Percentiles rank a stretch among this genome's conserved stretches.
These are phyloP conservation scores for Gallinago stenura DNA, from an alignment of 2,797 vertebrate species.

Conservation along the genomic window DNA sequence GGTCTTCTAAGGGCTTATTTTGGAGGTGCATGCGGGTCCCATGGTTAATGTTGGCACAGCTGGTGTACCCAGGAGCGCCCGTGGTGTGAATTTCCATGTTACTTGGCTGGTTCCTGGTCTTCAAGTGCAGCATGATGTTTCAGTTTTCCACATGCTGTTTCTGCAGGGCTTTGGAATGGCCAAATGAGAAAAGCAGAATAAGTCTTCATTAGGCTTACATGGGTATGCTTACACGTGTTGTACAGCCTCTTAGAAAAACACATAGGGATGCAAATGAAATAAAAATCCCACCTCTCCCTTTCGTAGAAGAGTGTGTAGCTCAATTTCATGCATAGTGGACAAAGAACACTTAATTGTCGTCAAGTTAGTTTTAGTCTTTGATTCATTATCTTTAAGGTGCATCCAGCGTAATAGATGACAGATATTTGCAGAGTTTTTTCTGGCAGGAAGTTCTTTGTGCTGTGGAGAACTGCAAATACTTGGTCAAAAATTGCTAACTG, in stretches of 20 bases:
- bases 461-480: not conserved
- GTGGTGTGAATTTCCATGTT: rapidly evolving
- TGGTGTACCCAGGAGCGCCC: not conserved
- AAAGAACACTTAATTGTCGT: not conserved
- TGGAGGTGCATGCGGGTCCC: not conserved
- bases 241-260: not conserved
- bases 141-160: not conserved
- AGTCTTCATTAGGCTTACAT: not conserved
- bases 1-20: not conserved
- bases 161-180: not conserved
- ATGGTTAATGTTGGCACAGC: rapidly evolving
- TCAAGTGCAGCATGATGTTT: rapidly evolving
- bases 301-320: not conserved
- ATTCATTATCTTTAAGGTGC: not conserved
- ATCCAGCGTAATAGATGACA: not conserved
- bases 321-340: not conserved
- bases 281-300: not conserved
- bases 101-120: not conserved
- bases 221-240: not conserved
- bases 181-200: not conserved
- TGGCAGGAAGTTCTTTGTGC: not conserved
- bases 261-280: not conserved
- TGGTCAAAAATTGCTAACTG: not conserved
- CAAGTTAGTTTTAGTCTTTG: not conserved
- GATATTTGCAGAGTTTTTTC: not conserved